Evolutionary conservation across 2,113 vertebrate genomes (phyloP), one percentile per base, ranked within the genome.

Genomic region (Gnathonemus echidnorhynchus): DNA sequence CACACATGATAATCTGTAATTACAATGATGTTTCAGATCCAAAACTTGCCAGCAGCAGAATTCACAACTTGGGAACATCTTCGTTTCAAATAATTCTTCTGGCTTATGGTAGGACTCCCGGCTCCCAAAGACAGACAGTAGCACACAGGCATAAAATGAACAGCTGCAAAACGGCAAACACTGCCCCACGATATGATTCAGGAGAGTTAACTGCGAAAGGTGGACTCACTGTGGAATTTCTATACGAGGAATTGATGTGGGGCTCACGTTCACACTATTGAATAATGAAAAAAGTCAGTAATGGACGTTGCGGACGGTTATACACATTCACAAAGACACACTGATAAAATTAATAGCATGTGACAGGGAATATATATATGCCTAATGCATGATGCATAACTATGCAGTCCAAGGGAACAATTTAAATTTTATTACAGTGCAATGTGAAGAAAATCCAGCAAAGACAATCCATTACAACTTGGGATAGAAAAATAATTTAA

Each of bases 391-490:
- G 74, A 80, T 80, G 35, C 42, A 42, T 35, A 31, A 77, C 1
- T 42, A 80, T 42, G 74, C 35, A 80, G 13, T 42, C 15, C 17
- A 80, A 42, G 15, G 15, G 74, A 80, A 39, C 74, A 39, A 80
- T 80, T 42, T 80, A 19, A 42, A 80, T 80, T 39, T 2, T 39
- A 77, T 39, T 86, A 86, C 84, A 86, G 24, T 86, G 46, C 84
- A 86, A 48, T 46, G 45, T 15, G 11, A 46, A 89, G 88, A 91
- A 80, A 74, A 90, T 89, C 74, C 13, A 80, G 70, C 70, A 39
- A 39, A 39, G 45, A 31, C 62, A 89, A 80, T 74, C 85, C 66
- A 89, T 17, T 31, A 77, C 46, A 88, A 93, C 90, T 90, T 89
- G 86, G n/a, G 62, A 31, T 15, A 70, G 62, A 56, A 88, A 88